Conservation (phyloP, 37 sponge, comb jelly and placozoan species). For the Theonella swinhoei region DNA sequence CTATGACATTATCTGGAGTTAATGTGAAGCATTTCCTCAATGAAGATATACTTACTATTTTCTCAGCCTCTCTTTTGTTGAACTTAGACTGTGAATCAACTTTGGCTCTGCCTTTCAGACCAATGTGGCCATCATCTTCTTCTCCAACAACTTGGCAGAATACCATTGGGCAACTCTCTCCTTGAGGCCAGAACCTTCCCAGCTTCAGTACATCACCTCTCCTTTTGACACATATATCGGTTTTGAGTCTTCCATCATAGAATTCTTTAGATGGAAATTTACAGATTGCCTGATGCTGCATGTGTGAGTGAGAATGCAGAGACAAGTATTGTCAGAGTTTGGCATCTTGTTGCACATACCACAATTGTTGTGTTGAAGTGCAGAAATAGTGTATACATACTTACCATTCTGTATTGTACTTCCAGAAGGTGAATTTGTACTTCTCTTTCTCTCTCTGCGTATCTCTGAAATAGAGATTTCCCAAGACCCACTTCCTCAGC, state of each 20-base stretch:
- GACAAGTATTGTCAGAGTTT: not conserved
- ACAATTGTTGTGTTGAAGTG: not conserved
- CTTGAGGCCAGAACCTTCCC: conserved; percentile 49
- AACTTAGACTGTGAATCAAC: not conserved
- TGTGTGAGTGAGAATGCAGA: no score
- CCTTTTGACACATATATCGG: not conserved
- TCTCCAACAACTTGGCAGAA: conserved; percentile 43
- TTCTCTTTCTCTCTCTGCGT: not conserved
- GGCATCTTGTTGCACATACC: no score
- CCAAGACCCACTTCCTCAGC: conserved; percentile 23
- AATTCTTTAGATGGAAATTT: conserved; percentile 50
- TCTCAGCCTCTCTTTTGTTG: conserved; percentile 23
- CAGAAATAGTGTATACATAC: not conserved
- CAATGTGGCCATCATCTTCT: conserved; percentile 28
- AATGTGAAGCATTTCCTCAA: not conserved
- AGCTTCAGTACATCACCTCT: not conserved
- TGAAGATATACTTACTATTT: conserved; percentile 1
- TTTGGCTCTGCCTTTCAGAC: not conserved
- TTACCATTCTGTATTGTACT: conserved; percentile 67
- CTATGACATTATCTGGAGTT: no score
- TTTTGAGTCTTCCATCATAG: conserved; percentile 32
- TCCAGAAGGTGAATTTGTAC: conserved; percentile 11
- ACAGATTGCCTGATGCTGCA: conserved; percentile 44
- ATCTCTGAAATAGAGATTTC: conserved; percentile 23
- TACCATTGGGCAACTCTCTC: conserved; percentile 19